A percentile compares a stretch with the other conserved stretches of the same genome.
phyloP scores from a whole-genome alignment of 2,888 invertebrate genomes.

The Invenusta paracnida region DNA sequence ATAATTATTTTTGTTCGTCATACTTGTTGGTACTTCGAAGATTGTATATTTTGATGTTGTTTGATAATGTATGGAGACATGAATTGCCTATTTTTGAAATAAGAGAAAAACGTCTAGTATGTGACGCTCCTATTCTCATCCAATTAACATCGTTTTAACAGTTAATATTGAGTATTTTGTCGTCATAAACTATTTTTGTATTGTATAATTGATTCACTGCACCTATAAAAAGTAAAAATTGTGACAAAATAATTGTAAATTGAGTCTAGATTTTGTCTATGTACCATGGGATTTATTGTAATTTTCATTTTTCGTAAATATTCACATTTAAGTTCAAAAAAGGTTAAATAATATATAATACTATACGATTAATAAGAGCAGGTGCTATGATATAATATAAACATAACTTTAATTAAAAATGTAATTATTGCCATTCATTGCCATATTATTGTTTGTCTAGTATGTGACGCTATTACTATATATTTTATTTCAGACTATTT shows the following conservation, averaged over 20 bases:
- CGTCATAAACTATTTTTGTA: background rate
- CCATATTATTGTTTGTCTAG: background rate
- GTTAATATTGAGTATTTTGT: no score
- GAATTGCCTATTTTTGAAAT: no score
- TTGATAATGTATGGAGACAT: no score
- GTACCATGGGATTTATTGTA: background rate
- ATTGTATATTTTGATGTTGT: background rate
- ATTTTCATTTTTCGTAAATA: background rate
- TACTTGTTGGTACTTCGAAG: constrained; percentile 11
- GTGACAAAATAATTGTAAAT: constrained; percentile 18
- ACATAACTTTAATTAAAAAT: background rate
- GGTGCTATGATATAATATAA: background rate
- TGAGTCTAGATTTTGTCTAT: background rate
- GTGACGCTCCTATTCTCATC: no score
- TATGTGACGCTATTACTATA: constrained; percentile 10
- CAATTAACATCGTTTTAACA: no score
- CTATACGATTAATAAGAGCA: constrained; percentile 10
- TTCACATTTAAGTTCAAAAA: background rate
- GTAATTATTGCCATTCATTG: background rate
- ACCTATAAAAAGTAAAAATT: background rate
- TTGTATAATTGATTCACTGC: background rate
- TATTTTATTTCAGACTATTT: constrained; percentile 23
- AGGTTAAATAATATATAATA: constrained; percentile 18
- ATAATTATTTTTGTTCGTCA: constrained; percentile 13
- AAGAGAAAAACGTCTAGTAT: no score